Percentiles rank a stretch among this genome's conserved stretches.
These are phyloP conservation scores for Mesocentrotus franciscanus DNA, from an alignment of 53 echinoderm and acorn worm genomes.

Conservation along the genomic window DNA sequence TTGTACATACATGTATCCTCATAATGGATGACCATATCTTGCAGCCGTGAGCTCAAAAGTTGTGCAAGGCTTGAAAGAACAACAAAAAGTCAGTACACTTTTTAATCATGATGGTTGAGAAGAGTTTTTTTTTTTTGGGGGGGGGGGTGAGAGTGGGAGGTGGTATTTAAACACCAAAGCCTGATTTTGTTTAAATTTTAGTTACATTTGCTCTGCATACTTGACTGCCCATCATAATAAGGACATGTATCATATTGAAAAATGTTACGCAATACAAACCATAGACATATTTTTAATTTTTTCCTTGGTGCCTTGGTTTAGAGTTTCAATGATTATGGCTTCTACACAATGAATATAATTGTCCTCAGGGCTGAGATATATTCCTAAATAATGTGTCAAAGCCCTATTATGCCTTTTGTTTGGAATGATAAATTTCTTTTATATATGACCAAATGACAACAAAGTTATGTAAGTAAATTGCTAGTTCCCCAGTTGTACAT, in stretches of 20 bases:
- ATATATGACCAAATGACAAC: not conserved
- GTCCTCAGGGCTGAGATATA: not conserved
- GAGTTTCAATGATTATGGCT: too few relatives aligned
- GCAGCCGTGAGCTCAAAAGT: not conserved
- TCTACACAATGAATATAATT: not conserved
- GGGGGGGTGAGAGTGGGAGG: too few relatives aligned
- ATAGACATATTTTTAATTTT: too few relatives aligned
- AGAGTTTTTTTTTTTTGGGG: not conserved
- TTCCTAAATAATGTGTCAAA: not conserved
- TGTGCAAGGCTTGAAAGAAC: not conserved
- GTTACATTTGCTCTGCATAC: too few relatives aligned
- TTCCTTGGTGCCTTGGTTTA: too few relatives aligned
- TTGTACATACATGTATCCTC: not conserved
- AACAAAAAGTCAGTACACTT: not conserved
- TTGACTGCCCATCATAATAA: too few relatives aligned
- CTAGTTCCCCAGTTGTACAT: not conserved
- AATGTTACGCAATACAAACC: too few relatives aligned
- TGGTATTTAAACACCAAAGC: too few relatives aligned
- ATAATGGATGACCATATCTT: not conserved
- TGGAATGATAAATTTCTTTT: not conserved
- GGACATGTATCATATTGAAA: too few relatives aligned
- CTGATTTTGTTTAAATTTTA: too few relatives aligned
- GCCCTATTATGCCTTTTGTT: not conserved
- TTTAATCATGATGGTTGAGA: not conserved
- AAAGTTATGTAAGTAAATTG: not conserved